Evolutionary conservation across 2,797 vertebrate genomes (phyloP).

Genomic region (Oophaga sylvatica): DNA sequence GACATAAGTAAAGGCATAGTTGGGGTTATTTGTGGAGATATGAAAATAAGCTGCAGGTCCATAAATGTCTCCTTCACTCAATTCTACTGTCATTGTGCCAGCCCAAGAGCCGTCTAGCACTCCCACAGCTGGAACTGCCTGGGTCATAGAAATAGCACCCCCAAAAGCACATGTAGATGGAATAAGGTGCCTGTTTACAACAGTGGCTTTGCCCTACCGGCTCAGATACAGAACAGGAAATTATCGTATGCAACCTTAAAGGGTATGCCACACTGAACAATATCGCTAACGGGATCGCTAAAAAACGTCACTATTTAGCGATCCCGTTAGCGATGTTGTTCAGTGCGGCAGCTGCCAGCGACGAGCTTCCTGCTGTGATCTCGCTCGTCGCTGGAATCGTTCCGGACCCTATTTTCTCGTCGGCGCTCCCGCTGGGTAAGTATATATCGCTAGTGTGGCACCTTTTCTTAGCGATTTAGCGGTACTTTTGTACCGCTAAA

Average conservation of each 20-base stretch:
- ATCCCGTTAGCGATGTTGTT: too few species aligned
- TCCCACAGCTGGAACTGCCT: not conserved
- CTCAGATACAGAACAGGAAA: constrained; percentile 10
- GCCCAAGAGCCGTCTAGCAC: not conserved
- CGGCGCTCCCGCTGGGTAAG: too few species aligned
- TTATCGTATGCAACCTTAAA: not conserved
- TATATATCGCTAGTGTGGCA: too few species aligned
- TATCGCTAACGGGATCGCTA: too few species aligned
- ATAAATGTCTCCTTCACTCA: not conserved
- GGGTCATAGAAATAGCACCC: not conserved
- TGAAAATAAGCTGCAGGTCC: not conserved
- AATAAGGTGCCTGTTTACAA: not conserved
- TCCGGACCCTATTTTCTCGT: too few species aligned
- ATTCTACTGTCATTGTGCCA: not conserved
- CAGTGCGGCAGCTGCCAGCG: too few species aligned
- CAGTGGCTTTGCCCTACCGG: not conserved
- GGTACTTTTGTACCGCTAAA: too few species aligned
- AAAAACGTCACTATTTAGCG: too few species aligned
- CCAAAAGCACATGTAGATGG: not conserved
- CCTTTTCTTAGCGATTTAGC: too few species aligned
- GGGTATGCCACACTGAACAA: too few species aligned
- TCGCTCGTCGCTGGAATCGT: too few species aligned
- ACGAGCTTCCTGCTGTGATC: too few species aligned
- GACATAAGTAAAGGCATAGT: not conserved
- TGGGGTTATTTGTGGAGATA: not conserved